Evolutionary conservation across 2,888 invertebrate species (phyloP).

Genomic region (Gryllus longicercus): DNA sequence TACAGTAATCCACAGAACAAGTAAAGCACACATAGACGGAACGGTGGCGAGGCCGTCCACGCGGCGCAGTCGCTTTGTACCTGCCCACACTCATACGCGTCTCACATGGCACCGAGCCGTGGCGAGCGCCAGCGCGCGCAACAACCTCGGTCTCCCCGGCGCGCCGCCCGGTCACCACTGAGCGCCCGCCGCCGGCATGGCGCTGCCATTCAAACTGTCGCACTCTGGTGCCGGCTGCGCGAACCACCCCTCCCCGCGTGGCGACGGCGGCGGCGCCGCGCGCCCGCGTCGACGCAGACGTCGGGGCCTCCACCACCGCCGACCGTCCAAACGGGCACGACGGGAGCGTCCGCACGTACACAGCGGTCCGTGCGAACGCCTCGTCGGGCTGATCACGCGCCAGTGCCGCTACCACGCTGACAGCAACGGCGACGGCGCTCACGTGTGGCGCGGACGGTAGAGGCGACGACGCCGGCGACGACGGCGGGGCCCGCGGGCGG

Average conservation of each 20-base stretch:
- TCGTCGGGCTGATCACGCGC: background rate
- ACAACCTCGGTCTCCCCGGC: conserved; percentile 9
- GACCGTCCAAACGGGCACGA: background rate
- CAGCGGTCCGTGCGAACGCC: conserved; percentile 2
- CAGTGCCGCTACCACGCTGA: conserved; percentile 22
- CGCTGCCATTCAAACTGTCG: conserved; percentile 17
- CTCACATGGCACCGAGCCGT: conserved; percentile 1
- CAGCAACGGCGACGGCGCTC: conserved; percentile 11
- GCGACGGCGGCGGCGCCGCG: background rate
- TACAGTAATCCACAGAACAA: conserved; percentile 17
- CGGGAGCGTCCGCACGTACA: background rate
- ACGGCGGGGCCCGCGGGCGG: background rate
- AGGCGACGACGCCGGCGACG: conserved; percentile 3
- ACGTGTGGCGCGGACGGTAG: background rate
- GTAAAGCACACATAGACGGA: background rate
- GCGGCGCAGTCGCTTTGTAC: conserved; percentile 11
- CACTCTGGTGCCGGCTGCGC: conserved; percentile 3
- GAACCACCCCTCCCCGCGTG: conserved; percentile 8
- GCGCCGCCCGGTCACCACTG: conserved; percentile 17
- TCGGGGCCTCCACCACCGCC: conserved; percentile 55
- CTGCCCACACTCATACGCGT: conserved; percentile 17
- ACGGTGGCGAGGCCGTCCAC: conserved; percentile 8
- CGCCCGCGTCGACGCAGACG: conserved; percentile 18
- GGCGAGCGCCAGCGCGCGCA: conserved; percentile 7
- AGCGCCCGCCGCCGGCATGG: conserved; percentile 17